These are phyloP conservation scores for Rugalucina vietnamica DNA, from an alignment of 2,888 invertebrate species.

Conservation along the genomic window DNA sequence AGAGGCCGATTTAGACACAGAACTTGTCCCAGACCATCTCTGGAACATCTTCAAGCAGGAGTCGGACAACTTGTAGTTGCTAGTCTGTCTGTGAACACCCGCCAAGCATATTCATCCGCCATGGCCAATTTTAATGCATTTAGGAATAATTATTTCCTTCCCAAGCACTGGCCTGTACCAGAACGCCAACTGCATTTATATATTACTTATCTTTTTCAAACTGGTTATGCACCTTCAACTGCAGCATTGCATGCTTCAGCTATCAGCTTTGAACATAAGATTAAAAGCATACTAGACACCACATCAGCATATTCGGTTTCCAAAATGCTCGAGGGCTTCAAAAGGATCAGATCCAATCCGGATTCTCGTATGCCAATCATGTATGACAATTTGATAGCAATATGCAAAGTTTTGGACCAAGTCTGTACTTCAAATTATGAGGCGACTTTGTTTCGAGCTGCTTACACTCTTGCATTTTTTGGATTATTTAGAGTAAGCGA, in stretches of 20 bases:
- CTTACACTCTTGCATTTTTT: too few species aligned
- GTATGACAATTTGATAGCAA: background rate
- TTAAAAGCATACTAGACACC: background rate
- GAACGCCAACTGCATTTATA: background rate
- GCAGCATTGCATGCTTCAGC: background rate
- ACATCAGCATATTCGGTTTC: background rate
- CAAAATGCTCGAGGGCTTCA: slow-evolving; percentile 11
- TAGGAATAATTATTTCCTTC: background rate
- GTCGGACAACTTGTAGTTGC: background rate
- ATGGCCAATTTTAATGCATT: background rate
- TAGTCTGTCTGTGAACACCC: background rate
- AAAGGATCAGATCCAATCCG: background rate
- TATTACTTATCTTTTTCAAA: background rate
- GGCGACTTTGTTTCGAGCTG: too few species aligned
- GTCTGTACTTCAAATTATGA: too few species aligned
- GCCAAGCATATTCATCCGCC: background rate
- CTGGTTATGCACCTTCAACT: background rate
- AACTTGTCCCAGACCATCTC: background rate
- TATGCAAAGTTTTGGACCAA: background rate
- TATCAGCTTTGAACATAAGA: background rate
- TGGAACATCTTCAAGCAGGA: slow-evolving; percentile 21
- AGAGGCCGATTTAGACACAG: slow-evolving; percentile 11
- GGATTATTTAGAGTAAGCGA: too few species aligned
- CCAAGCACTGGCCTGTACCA: slow-evolving; percentile 7
- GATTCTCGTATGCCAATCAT: background rate